A percentile compares a stretch with the other conserved stretches of the same genome.
These are phyloP conservation scores for Sylvia atricapilla DNA, from an alignment of 2,113 vertebrate species.

Conservation along the genomic window DNA sequence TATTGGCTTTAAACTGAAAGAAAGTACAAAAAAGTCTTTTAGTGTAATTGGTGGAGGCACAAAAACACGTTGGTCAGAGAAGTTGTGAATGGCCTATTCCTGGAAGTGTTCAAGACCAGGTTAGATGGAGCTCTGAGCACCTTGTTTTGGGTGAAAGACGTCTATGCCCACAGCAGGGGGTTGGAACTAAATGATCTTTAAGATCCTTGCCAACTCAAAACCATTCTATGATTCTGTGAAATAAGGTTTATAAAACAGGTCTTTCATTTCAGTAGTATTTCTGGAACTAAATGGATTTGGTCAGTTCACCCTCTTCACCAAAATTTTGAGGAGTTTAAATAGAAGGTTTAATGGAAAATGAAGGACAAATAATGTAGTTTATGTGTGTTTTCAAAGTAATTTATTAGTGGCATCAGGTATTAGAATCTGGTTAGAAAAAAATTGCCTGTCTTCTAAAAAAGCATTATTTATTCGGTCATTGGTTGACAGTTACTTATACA, in stretches of 20 bases:
- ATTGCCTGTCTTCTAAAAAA: neutral
- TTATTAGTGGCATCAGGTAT: neutral
- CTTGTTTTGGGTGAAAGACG: neutral
- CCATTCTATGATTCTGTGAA: neutral
- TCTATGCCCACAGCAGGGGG: accelerated
- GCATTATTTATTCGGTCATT: neutral
- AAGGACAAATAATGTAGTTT: neutral
- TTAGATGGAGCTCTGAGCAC: neutral
- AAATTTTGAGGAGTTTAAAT: neutral
- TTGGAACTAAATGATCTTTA: too few species aligned
- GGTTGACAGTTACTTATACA: neutral
- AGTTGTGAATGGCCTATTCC: neutral
- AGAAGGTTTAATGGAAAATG: neutral
- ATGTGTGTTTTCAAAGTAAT: neutral
- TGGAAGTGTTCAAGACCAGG: neutral
- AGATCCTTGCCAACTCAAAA: neutral
- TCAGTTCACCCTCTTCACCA: neutral
- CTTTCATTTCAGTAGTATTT: neutral
- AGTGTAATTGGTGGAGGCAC: accelerated
- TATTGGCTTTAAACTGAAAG: neutral
- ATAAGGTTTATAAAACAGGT: neutral
- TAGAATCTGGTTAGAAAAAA: neutral
- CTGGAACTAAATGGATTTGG: neutral
- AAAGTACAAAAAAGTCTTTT: neutral
- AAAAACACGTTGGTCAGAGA: accelerated